Evolutionary conservation across 2,797 vertebrate genomes (phyloP), one percentile per base, ranked within the genome.

Genomic region (Protonibea diacanthus): DNA sequence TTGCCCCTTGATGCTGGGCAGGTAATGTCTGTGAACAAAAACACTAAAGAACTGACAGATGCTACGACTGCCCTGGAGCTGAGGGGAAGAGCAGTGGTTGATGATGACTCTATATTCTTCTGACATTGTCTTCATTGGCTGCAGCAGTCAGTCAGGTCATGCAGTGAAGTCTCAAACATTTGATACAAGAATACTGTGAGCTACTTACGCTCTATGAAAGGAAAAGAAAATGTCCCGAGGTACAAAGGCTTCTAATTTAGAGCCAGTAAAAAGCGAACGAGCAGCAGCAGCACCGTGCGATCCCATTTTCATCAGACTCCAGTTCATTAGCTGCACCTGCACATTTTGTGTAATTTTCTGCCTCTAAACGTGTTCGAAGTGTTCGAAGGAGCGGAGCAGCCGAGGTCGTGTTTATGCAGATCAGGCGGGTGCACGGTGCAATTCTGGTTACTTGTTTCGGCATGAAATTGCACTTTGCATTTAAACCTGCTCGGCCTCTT

Each of bases 341-440:
- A 11, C n/a, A 17, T 45, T 66, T 51, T 11, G 15, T 68, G 15
- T 68, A n/a, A 64, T 72, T 63, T 71, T 53, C 51, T 51, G 63
- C 15, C 64, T 73, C 27, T 23, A 14, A 69, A 18, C 5, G 6
- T 12, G 3, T 4, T 40, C 2, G 2, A 0, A 18, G 9, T 15
- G 45, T 3, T 25, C 25, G 61, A 21, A 40, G 56, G 7, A 49
- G 55, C 2, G n/a, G 21, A 75, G 61, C 62, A 58, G 74, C 63
- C 62, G 56, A 72, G 53, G 57, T 44, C 45, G 40, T 67, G 78
- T 60, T 76, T 73, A 76, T 73, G 64, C 68, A 76, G 25, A 79
- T 73, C 55, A 66, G 68, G 33, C 1, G 2, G 33, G 29, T 29
- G 29, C 4, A 13, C 42, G 1, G 62, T 57, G 21, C 47, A 65